Percentiles rank a stretch among this genome's conserved stretches.
Evolutionary conservation across 2,888 invertebrate genomes (phyloP).

Genomic region (Andrena hattorfiana): DNA sequence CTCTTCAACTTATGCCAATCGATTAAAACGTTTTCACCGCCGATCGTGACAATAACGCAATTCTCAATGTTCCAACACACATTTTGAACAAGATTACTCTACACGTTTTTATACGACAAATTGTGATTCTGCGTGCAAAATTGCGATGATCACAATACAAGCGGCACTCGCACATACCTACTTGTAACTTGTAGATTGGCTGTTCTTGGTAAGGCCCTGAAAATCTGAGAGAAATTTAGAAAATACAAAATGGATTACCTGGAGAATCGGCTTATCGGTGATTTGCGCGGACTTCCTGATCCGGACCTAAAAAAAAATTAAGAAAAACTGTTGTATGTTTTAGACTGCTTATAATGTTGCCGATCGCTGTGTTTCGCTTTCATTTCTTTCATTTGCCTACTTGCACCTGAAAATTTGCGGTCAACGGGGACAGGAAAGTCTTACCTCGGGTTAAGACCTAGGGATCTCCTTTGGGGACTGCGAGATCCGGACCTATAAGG

Average conservation of each 20-base stretch:
- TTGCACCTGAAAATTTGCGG: slow-evolving; percentile 75
- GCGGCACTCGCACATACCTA: slow-evolving; percentile 74
- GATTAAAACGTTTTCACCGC: slow-evolving; percentile 48
- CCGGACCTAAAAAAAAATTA: slow-evolving; percentile 80
- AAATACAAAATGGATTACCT: slow-evolving; percentile 76
- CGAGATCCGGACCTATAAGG: slow-evolving; percentile 81
- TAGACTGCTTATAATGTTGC: slow-evolving; percentile 70
- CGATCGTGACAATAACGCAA: slow-evolving; percentile 58
- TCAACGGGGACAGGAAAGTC: slow-evolving; percentile 59
- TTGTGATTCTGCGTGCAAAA: slow-evolving; percentile 71
- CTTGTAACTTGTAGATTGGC: slow-evolving; percentile 62
- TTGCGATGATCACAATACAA: slow-evolving; percentile 74
- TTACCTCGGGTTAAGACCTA: slow-evolving; percentile 80
- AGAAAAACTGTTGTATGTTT: slow-evolving; percentile 77
- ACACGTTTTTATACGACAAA: slow-evolving; percentile 57
- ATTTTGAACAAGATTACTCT: slow-evolving; percentile 45
- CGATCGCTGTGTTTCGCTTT: slow-evolving; percentile 58
- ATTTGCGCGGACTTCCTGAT: slow-evolving; percentile 80
- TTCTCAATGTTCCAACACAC: slow-evolving; percentile 37
- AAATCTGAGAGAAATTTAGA: slow-evolving; percentile 71
- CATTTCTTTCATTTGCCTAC: slow-evolving; percentile 67
- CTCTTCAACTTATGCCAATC: slow-evolving; percentile 57
- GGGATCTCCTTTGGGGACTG: slow-evolving; percentile 77
- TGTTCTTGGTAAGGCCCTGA: slow-evolving; percentile 70
- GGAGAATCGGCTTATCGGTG: slow-evolving; percentile 75